These are phyloP conservation scores for Zonotrichia leucophrys DNA, from an alignment of 2,113 vertebrate species.

Conservation along the genomic window DNA sequence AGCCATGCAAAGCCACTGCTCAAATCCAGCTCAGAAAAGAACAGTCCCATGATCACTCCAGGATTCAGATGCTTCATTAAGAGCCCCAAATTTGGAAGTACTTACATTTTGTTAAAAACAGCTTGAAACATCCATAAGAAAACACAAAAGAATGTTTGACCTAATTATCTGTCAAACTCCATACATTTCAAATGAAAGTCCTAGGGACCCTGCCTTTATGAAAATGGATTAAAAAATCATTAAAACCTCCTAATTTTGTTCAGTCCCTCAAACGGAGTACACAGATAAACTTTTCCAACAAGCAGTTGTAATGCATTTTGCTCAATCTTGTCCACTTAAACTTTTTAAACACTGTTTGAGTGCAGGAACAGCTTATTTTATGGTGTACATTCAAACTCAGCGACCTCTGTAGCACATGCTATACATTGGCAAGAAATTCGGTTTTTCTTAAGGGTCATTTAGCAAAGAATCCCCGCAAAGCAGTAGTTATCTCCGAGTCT, in stretches of 20 bases:
- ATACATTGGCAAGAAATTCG: background rate
- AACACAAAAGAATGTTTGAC: slow-evolving; percentile 31
- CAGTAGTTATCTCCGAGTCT: slow-evolving; percentile 32
- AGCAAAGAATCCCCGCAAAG: slow-evolving; percentile 42
- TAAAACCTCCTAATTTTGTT: background rate
- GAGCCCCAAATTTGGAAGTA: background rate
- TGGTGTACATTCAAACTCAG: background rate
- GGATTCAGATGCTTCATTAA: background rate
- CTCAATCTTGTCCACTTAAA: background rate
- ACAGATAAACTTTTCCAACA: background rate
- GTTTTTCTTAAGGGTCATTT: slow-evolving; percentile 27
- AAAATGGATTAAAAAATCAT: background rate
- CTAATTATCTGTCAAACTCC: slow-evolving; percentile 18
- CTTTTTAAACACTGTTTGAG: background rate
- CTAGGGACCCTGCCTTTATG: background rate
- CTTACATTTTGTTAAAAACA: background rate
- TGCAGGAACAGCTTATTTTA: background rate
- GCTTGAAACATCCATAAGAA: slow-evolving; percentile 13
- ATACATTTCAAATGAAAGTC: background rate
- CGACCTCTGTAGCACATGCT: background rate
- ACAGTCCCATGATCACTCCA: background rate
- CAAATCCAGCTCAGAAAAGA: background rate
- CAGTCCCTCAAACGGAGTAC: background rate
- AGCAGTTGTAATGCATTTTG: background rate
- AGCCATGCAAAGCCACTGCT: background rate